Conservation (phyloP, 2,888 invertebrate species). For the Sycophila texana region DNA sequence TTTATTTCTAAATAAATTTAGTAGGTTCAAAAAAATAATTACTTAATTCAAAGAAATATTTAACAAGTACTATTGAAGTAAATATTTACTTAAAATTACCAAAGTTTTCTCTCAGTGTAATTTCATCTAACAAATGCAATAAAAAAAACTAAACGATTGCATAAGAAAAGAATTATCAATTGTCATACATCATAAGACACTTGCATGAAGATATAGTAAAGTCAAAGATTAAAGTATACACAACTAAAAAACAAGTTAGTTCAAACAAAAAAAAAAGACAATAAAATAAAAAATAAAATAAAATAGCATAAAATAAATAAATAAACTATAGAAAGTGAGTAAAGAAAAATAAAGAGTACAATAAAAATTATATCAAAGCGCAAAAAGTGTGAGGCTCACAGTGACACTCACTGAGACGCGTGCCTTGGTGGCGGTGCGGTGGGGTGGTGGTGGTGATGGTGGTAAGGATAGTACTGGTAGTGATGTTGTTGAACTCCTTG, state of each 20-base stretch:
- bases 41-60: too few species aligned
- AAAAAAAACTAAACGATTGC: background rate
- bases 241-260: too few species aligned
- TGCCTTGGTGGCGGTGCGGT: conserved; percentile 79
- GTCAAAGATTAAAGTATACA: too few species aligned
- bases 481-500: conserved; percentile 76
- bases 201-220: too few species aligned
- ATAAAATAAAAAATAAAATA: background rate
- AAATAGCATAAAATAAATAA: background rate
- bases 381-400: conserved; percentile 67
- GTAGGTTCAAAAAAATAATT: too few species aligned
- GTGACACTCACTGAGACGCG: conserved; percentile 79
- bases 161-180: too few species aligned
- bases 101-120: too few species aligned
- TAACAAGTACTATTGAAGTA: too few species aligned
- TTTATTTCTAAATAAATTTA: too few species aligned
- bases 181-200: too few species aligned
- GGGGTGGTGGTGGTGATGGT: conserved; percentile 82
- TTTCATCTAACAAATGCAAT: background rate
- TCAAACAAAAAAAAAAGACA: background rate
- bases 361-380: conserved; percentile 13
- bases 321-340: background rate
- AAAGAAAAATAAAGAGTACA: background rate
- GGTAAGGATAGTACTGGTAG: conserved; percentile 81
- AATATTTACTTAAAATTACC: too few species aligned